Evolutionary conservation across 2,797 vertebrate species (phyloP).

Genomic region (Scyliorhinus canicula): DNA sequence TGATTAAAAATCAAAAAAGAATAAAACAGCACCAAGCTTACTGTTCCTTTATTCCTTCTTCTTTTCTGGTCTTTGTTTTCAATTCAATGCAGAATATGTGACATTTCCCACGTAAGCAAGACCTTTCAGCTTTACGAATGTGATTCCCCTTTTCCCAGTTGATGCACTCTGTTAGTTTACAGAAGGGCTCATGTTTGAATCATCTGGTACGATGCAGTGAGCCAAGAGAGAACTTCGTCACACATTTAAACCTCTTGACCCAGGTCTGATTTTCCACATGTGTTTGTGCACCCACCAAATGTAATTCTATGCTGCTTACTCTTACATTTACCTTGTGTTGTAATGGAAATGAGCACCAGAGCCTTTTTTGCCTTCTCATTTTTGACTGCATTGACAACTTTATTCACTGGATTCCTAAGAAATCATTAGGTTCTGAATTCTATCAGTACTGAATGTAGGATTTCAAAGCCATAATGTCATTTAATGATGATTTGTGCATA

Average conservation of each 20-base stretch:
- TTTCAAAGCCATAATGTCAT: background rate
- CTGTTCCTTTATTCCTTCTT: background rate
- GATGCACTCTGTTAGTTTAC: background rate
- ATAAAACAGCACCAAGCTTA: background rate
- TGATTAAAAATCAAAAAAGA: background rate
- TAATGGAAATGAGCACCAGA: background rate
- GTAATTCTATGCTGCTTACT: background rate
- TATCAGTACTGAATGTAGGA: background rate
- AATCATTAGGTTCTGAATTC: background rate
- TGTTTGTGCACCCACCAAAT: background rate
- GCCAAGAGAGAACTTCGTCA: background rate
- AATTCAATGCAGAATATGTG: background rate
- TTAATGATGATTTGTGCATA: background rate
- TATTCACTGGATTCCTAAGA: background rate
- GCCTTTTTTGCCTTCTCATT: background rate
- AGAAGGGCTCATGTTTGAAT: background rate
- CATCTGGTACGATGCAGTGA: background rate
- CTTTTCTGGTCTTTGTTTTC: background rate
- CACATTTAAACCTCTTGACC: slow-evolving; percentile 1
- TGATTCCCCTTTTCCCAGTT: background rate
- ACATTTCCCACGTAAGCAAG: background rate
- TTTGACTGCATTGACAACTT: background rate
- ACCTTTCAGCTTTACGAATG: background rate
- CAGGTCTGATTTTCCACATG: background rate
- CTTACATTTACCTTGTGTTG: background rate